Evolutionary conservation across 2,888 invertebrate species (phyloP).

Genomic region (Ernsta delagoae): DNA sequence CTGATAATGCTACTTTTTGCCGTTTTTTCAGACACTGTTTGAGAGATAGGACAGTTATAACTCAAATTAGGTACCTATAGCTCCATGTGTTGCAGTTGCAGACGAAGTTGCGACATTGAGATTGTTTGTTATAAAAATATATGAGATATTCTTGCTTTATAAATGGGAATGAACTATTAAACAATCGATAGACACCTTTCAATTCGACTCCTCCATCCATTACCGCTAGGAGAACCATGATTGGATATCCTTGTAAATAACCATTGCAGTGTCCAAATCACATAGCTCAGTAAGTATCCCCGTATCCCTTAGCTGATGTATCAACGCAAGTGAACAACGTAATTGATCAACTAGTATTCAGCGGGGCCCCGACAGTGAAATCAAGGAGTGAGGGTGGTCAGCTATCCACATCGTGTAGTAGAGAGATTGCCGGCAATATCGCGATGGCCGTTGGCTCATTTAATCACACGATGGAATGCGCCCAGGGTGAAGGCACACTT

Average conservation of each 20-base stretch:
- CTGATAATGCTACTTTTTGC: too few species aligned
- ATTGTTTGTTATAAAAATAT: too few species aligned
- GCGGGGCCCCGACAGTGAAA: constrained; percentile 7
- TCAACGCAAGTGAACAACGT: not conserved
- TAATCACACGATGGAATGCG: constrained; percentile 83
- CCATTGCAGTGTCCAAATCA: not conserved
- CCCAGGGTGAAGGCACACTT: constrained; percentile 47
- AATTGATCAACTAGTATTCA: constrained; percentile 8
- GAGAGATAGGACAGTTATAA: too few species aligned
- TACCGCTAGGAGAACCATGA: not conserved
- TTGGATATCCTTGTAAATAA: not conserved
- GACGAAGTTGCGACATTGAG: too few species aligned
- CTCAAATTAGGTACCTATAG: too few species aligned
- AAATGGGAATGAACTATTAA: too few species aligned
- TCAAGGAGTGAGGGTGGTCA: constrained; percentile 35
- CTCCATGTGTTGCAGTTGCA: too few species aligned
- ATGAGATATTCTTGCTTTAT: too few species aligned
- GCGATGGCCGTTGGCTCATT: constrained; percentile 80
- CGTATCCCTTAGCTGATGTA: not conserved
- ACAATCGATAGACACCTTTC: too few species aligned
- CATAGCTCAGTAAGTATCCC: not conserved
- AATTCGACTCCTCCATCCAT: too few species aligned
- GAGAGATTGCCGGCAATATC: constrained; percentile 74
- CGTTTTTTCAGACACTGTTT: too few species aligned
- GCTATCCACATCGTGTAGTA: constrained; percentile 45